These are phyloP conservation scores for Drosophila pallidifrons DNA, from an alignment of 1,140 invertebrate genomes.

Conservation along the genomic window DNA sequence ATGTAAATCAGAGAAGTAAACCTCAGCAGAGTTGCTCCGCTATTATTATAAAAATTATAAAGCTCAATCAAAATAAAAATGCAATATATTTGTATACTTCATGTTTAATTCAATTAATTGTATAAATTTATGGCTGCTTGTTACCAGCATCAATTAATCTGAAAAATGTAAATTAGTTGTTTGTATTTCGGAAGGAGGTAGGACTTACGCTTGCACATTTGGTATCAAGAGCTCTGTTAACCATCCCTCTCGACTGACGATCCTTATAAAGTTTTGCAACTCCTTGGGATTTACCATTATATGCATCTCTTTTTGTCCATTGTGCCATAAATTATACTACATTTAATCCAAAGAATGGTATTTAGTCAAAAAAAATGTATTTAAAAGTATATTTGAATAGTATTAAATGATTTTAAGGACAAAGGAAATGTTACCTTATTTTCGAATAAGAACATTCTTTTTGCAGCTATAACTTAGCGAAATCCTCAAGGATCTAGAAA, in stretches of 20 bases:
- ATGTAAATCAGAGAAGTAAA: constrained; percentile 66
- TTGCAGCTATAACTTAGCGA: no score
- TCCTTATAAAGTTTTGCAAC: constrained; percentile 15
- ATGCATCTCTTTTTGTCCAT: constrained; percentile 2
- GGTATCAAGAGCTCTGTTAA: constrained; percentile 35
- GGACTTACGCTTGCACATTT: constrained; percentile 60
- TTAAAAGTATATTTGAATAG: no score
- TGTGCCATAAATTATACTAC: constrained; percentile 59
- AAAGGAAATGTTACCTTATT: not conserved
- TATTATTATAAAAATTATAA: not conserved
- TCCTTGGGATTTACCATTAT: constrained; percentile 51
- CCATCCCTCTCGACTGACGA: constrained; percentile 14
- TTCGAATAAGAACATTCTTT: no score
- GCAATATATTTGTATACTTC: constrained; percentile 1
- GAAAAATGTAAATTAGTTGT: constrained; percentile 4
- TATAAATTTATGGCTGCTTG: not conserved
- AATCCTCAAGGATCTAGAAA: no score
- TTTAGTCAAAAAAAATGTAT: no score
- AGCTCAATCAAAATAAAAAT: constrained; percentile 20
- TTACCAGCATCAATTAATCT: constrained; percentile 14
- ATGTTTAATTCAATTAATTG: not conserved
- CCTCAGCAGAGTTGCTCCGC: not conserved
- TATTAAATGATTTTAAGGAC: not conserved
- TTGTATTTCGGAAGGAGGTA: not conserved
- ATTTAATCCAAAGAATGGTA: no score